Percentiles rank a stretch among this genome's conserved stretches.
These are phyloP conservation scores for Naja naja DNA, from an alignment of 2,113 vertebrate species.

Conservation along the genomic window DNA sequence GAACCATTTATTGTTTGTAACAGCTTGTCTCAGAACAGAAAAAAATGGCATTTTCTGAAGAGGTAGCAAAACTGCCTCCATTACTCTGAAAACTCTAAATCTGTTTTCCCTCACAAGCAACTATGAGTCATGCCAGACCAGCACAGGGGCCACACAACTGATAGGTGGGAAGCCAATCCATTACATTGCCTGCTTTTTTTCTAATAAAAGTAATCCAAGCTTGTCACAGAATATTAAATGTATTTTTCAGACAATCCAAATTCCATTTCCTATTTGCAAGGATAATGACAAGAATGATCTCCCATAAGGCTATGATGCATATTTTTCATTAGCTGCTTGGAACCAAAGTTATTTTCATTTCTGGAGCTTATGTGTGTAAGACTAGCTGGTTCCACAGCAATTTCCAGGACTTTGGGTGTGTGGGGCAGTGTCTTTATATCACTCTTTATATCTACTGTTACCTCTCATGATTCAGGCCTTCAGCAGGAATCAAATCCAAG, in stretches of 20 bases:
- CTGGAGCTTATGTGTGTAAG: slow-evolving; percentile 36
- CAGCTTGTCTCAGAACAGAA: not conserved
- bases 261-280: slow-evolving; percentile 20
- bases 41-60: not conserved
- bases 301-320: slow-evolving; percentile 24
- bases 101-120: not conserved
- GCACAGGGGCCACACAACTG: slow-evolving; percentile 35
- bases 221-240: slow-evolving; percentile 20
- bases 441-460: not conserved
- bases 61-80: not conserved
- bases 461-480: not conserved
- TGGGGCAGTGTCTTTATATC: slow-evolving; percentile 34
- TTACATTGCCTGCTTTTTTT: slow-evolving; percentile 45
- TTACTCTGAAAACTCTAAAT: not conserved
- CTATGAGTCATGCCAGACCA: slow-evolving; percentile 51
- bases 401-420: slow-evolving; percentile 37
- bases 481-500: not conserved
- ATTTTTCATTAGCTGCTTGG: slow-evolving; percentile 23
- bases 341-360: slow-evolving; percentile 58
- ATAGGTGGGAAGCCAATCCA: slow-evolving; percentile 33
- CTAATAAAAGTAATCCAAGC: not conserved
- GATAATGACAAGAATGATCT: slow-evolving; percentile 16
- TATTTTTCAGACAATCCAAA: slow-evolving; percentile 23
- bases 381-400: slow-evolving; percentile 34
- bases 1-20: not conserved